A percentile compares a stretch with the other conserved stretches of the same genome.
Evolutionary conservation across 2,797 vertebrate species (phyloP).

Genomic region (Semaprochilodus insignis): DNA sequence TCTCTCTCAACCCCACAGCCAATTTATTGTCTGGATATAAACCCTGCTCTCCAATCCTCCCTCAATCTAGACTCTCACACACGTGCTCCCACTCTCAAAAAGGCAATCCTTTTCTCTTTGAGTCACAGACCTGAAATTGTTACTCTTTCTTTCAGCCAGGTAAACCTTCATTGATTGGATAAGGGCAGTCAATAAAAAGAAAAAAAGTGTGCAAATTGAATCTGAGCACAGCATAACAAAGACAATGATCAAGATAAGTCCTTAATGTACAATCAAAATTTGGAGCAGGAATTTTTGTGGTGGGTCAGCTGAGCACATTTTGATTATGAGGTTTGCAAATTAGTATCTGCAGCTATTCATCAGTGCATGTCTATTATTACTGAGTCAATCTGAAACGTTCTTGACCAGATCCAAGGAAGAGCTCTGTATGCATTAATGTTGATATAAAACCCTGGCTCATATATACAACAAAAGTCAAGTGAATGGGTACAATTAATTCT

Average conservation of each 20-base stretch:
- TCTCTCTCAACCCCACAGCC: constrained; percentile 64
- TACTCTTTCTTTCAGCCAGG: constrained; percentile 62
- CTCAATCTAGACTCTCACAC: constrained; percentile 64
- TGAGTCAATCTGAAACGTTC: constrained; percentile 31
- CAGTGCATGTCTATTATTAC: constrained; percentile 46
- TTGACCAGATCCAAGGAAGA: not conserved
- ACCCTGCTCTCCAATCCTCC: constrained; percentile 59
- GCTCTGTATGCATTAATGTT: constrained; percentile 39
- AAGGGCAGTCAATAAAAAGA: constrained; percentile 63
- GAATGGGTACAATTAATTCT: constrained; percentile 38
- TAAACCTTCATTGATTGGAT: constrained; percentile 64
- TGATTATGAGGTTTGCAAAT: constrained; percentile 53
- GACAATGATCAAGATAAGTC: constrained; percentile 45
- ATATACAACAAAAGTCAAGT: constrained; percentile 40
- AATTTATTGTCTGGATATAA: constrained; percentile 70
- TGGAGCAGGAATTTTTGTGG: constrained; percentile 13
- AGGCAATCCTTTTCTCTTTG: constrained; percentile 61
- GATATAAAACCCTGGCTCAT: constrained; percentile 30
- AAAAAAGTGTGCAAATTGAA: constrained; percentile 55
- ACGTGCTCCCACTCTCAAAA: constrained; percentile 57
- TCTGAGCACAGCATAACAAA: constrained; percentile 54
- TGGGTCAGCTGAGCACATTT: constrained; percentile 36
- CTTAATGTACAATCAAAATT: constrained; percentile 46
- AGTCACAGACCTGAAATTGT: constrained; percentile 63
- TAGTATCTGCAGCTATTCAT: constrained; percentile 39